Base-by-base conservation (phyloP, 2,888 invertebrate species). In the Mongoloraphidia duomilia region DNA sequence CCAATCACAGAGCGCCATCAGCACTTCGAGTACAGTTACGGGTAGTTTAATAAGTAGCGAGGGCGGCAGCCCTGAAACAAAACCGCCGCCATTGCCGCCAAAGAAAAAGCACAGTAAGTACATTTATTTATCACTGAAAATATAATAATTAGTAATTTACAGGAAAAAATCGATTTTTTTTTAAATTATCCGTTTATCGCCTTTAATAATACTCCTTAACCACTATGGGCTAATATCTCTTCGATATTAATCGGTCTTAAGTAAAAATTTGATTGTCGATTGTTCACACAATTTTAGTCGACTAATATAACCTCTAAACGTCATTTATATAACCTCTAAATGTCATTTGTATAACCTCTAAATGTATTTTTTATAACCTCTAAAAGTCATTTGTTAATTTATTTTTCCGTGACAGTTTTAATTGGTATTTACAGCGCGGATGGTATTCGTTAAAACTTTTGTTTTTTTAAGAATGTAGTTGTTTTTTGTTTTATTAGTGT, bases 91-190 rank as follows among this genome's bases (percentile, higher is more conserved):
- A 45, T 71, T 94, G 55, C 94, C 94, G 40, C 82, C 86, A 42
- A 94, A 94, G 73, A 92, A 92, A 70, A 85, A 87, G 69, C 88
- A 94, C 76, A 93, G 93, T 92, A 80, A 88, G 92, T 87, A 70
- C 61, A 50, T 26, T 26, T 6, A 26, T 26, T 26, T 26, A 26
- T 26, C 26, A 26, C 52, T 52, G n/a, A 49, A 48, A 17, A 52
- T 54, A 45, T 45, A 50, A 46, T 17, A 8, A 45, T 41, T 35
- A 41, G 35, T 34, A 26, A 5, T 26, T 26, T 26, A 26, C 26
- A 26, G 26, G 26, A 26, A 26, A 26, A 26, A 26, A 5, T 26
- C 26, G 26, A 3, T 1, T 26, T 26, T 26, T 26, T 26, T 26
- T 6, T 5, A 26, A 26, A 6, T n/a, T n/a, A n/a, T n/a, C n/a